A percentile compares a stretch with the other conserved stretches of the same genome.
Evolutionary conservation across 2,888 invertebrate species (phyloP).

Genomic region (Meteorus colon): DNA sequence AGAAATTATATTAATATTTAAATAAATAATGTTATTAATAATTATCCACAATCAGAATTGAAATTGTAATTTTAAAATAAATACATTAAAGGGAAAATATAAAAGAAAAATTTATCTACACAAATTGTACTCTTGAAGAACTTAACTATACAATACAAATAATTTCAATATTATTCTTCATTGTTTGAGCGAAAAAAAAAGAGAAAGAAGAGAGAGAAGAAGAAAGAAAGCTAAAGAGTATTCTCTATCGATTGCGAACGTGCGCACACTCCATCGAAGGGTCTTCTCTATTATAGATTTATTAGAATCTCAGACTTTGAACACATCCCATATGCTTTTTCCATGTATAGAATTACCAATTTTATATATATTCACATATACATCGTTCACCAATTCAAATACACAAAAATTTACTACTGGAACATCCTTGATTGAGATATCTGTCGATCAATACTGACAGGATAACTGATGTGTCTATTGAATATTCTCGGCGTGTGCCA

Average conservation of each 20-base stretch:
- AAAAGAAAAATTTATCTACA: neutral
- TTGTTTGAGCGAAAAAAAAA: conserved; percentile 5
- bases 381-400: neutral
- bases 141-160: neutral
- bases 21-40: too few relatives aligned
- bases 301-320: conserved; percentile 39
- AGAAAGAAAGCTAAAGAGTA: neutral
- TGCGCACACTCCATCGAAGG: conserved; percentile 17
- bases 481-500: conserved; percentile 5
- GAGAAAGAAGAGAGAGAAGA: neutral
- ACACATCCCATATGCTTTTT: conserved; percentile 21
- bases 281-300: conserved; percentile 31
- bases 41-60: too few relatives aligned
- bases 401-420: neutral
- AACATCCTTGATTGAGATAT: conserved; percentile 15
- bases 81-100: neutral
- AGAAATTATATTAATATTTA: too few relatives aligned
- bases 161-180: neutral
- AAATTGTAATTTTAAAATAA: too few relatives aligned
- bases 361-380: neutral
- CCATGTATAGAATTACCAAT: conserved; percentile 11
- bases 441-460: conserved; percentile 25
- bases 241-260: conserved; percentile 7
- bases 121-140: neutral
- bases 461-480: conserved; percentile 19